Percentiles rank a stretch among this genome's conserved stretches.
Evolutionary conservation across 1,140 invertebrate species (phyloP).

Genomic region (Drosophila eugracilis): DNA sequence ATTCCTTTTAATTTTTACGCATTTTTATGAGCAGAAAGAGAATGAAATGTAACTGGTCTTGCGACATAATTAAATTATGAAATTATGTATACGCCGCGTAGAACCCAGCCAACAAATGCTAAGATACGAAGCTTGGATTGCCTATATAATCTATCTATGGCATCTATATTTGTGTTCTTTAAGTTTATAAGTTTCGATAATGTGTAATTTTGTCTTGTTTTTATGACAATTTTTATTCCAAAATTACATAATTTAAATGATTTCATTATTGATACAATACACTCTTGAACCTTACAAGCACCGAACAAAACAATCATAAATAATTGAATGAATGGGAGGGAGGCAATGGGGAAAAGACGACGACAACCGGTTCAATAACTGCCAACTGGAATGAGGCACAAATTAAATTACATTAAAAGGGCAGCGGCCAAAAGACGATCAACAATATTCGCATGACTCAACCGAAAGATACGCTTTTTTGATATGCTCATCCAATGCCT

Average conservation of each 20-base stretch:
- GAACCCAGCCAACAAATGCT: conserved; percentile 4
- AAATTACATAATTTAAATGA: neutral
- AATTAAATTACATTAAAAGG: conserved; percentile 78
- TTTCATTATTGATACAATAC: neutral
- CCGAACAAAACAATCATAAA: conserved; percentile 27
- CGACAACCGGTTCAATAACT: conserved; percentile 72
- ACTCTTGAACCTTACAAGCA: conserved; percentile 3
- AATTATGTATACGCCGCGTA: conserved; percentile 68
- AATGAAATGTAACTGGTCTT: conserved; percentile 27
- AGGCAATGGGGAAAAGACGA: conserved; percentile 27
- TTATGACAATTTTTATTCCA: too few species aligned
- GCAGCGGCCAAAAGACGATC: conserved; percentile 61
- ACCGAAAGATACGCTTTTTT: conserved; percentile 14
- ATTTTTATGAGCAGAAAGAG: conserved; percentile 51
- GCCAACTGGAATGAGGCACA: conserved; percentile 52
- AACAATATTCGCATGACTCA: conserved; percentile 46
- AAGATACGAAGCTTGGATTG: conserved; percentile 3
- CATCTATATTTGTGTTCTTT: too few species aligned
- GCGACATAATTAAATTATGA: conserved; percentile 58
- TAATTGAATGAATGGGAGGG: conserved; percentile 16
- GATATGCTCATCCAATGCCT: conserved; percentile 37
- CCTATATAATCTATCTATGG: too few species aligned
- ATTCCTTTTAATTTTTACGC: conserved; percentile 48
- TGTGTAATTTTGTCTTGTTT: too few species aligned
- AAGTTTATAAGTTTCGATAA: too few species aligned